Evolutionary conservation across 2,113 vertebrate species (phyloP).

Genomic region (Anseranas semipalmata): DNA sequence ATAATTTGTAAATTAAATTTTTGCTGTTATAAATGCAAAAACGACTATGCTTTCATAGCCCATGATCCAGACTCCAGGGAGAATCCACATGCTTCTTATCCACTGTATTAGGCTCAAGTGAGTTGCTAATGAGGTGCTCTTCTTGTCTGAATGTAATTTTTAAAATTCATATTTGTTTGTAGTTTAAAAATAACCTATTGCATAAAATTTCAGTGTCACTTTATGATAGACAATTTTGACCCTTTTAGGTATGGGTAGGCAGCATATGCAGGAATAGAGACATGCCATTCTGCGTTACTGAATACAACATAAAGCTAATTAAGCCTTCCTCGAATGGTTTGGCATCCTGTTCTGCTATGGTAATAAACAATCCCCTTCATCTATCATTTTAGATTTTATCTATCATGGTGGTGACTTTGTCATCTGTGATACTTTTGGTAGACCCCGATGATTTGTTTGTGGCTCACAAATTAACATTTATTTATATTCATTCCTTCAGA

Average conservation of each 20-base stretch:
- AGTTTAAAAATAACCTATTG: neutral
- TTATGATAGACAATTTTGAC: neutral
- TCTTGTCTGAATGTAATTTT: neutral
- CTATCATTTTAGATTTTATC: neutral
- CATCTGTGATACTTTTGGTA: neutral
- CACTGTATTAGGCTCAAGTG: neutral
- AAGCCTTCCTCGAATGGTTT: neutral
- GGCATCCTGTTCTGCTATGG: neutral
- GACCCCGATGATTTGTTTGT: neutral
- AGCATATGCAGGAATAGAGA: neutral
- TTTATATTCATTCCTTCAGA: neutral
- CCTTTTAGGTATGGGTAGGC: neutral
- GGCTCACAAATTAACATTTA: neutral
- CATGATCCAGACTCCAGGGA: neutral
- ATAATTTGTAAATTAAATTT: constrained; percentile 4
- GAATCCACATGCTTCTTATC: neutral
- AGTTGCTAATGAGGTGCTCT: neutral
- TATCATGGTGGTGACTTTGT: neutral
- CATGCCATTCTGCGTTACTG: neutral
- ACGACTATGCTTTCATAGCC: neutral
- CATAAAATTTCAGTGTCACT: neutral
- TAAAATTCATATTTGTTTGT: neutral
- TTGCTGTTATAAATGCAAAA: neutral
- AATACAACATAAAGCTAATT: neutral
- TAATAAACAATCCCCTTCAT: neutral